Base-by-base conservation (phyloP, 53 echinoderm and acorn worm species). In the Pentamera pediparva region DNA sequence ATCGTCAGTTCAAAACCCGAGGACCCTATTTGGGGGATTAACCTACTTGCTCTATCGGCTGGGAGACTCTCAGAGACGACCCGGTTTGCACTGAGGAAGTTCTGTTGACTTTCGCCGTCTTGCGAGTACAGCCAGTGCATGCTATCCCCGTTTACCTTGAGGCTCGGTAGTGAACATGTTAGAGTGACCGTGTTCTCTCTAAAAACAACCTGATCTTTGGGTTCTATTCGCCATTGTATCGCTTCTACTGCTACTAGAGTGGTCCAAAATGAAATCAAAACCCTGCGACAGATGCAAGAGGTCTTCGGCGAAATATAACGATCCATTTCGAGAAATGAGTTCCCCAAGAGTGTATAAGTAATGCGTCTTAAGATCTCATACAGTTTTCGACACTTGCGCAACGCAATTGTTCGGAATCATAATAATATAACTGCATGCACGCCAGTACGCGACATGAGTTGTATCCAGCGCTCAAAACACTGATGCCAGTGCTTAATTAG, bases 121-220 rank as follows among this genome's bases (percentile, higher is more conserved):
- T 39, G 56, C 19, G 79, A 38, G 10, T 76, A 62, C 39, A 85
- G 56, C 85, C 85, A 85, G 48, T 85, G 85, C 39, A 79, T 79
- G 27, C 47, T 65, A 27, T 85, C 85, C 11, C 40, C 75, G 36
- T 37, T 59, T 21, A 85, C 35, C 17, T 29, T 56, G 25, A 56
- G 50, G 52, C 75, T 80, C 9, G 75, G 65, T 35, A 77, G 41
- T 6, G 63, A 65, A 53, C 85, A 85, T 19, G 45, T 79, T n/a
- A 85, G 65, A 4, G 80, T 85, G 0, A 85, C 75, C 19, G 50
- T 49, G 22, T 75, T 75, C 26, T 80, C 85, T 75, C 67, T 75
- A 35, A 80, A 85, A 40, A 57, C 64, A 15, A 85, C 33, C 18
- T 65, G 59, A 65, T 85, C 85, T 20, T 25, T 59, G 4, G 85